A percentile compares a stretch with the other conserved stretches of the same genome.
Evolutionary conservation across 2,113 vertebrate genomes (phyloP).

Genomic region (Aythya baeri): DNA sequence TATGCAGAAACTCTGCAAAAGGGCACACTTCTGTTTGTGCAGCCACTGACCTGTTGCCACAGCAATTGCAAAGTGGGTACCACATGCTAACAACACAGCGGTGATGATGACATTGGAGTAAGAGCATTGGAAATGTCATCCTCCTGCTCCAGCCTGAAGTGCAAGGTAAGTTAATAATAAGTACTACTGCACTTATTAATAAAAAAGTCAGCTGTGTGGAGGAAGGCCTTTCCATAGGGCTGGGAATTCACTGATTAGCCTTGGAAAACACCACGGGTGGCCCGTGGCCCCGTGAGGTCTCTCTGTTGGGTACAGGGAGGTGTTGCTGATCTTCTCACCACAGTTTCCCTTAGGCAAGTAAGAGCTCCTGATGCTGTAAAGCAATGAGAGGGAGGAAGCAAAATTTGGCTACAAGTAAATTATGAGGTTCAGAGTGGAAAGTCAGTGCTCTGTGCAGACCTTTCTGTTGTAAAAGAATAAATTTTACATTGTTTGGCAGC

Average conservation of each 20-base stretch:
- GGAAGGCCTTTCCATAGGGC: background rate
- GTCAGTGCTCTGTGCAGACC: background rate
- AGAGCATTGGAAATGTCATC: background rate
- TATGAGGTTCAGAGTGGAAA: background rate
- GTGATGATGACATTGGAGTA: background rate
- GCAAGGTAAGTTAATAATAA: background rate
- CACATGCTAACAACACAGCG: background rate
- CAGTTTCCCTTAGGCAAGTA: rapidly evolving
- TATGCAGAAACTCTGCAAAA: background rate
- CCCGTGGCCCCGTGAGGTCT: rapidly evolving
- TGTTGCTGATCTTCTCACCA: rapidly evolving
- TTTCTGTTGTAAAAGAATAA: background rate
- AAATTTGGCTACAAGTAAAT: background rate
- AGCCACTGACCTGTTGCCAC: background rate
- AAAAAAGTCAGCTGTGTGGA: background rate
- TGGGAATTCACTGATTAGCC: background rate
- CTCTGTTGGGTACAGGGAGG: background rate
- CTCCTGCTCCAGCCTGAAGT: background rate
- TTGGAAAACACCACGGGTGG: background rate
- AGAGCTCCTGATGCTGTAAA: background rate
- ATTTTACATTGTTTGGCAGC: background rate
- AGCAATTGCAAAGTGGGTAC: background rate
- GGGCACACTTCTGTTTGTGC: background rate
- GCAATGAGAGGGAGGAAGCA: background rate
- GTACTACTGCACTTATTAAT: background rate